phyloP scores from a whole-genome alignment of 2,113 vertebrate genomes.

The Marmota monax region DNA sequence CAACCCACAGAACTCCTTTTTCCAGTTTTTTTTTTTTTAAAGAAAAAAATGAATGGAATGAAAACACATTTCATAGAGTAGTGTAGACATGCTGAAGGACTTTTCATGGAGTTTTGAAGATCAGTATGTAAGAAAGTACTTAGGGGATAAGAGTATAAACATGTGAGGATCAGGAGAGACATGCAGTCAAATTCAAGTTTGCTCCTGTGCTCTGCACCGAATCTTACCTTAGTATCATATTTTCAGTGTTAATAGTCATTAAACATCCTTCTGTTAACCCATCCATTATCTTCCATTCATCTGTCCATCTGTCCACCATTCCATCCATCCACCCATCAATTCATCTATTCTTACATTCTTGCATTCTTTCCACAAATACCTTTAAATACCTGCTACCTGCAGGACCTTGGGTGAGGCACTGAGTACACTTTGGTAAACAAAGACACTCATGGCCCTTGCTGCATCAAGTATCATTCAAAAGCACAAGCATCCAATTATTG shows the following conservation, averaged over 20 bases:
- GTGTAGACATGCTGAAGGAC: neutral
- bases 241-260: neutral
- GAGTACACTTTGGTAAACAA: neutral
- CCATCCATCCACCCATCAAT: too few relatives aligned
- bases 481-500: too few relatives aligned
- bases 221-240: neutral
- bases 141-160: neutral
- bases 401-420: neutral
- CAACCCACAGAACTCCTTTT: neutral
- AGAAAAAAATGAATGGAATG: neutral
- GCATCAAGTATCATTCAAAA: neutral
- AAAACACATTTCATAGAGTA: neutral
- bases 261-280: neutral
- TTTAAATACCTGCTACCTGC: neutral
- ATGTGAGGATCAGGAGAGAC: neutral
- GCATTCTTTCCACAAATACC: neutral
- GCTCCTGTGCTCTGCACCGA: neutral
- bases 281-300: neutral
- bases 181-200: neutral
- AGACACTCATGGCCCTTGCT: neutral
- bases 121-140: neutral
- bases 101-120: neutral
- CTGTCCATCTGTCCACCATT: too few relatives aligned
- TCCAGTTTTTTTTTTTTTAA: neutral
- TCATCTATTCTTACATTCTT: neutral